Base-by-base conservation (phyloP, 2,797 vertebrate species). In the Sphaeramia orbicularis region DNA sequence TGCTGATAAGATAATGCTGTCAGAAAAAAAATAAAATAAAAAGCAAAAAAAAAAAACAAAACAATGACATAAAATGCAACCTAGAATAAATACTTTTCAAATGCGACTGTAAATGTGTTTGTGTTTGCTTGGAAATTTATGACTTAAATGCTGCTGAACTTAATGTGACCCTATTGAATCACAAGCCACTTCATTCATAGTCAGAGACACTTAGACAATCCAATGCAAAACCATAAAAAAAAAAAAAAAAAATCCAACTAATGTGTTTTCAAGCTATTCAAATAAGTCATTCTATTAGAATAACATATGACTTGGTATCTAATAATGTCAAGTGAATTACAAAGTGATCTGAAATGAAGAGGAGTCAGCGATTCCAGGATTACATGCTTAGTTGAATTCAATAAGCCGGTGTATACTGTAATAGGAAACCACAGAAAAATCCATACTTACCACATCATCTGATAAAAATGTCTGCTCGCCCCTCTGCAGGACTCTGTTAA, bases 341-440 rank as follows among this genome's bases (percentile, higher is more conserved):
- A 86, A 86, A 88, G 77, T 72, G 75, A 83, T 85, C 74, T 71
- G 51, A 89, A 90, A 88, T 86, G 71, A 87, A 84, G 81, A 85
- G 80, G 75, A 91, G 80, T 88, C 81, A 83, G 86, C 84, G 38
- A 76, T 84, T 86, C 71, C 71, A 79, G 88, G 86, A 91, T 90
- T 87, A 84, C 80, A 88, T 70, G 85, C 85, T 85, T 77, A 84
- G 82, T 86, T 86, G 75, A 78, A 90, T 85, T 84, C 81, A 90
- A 91, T 89, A 88, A 80, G 70, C 45, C 53, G 40, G 43, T 59
- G 77, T 71, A 73, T 68, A 63, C 65, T 72, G 85, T 87, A 90
- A 92, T 82, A 86, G 75, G 79, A 91, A 84, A 78, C 87, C 86
- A 70, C 57, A 84, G 85, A 82, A 86, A 87, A 91, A 87, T 91